Evolutionary conservation across 2,113 vertebrate species (phyloP).

Genomic region (Rhinogobius similis): DNA sequence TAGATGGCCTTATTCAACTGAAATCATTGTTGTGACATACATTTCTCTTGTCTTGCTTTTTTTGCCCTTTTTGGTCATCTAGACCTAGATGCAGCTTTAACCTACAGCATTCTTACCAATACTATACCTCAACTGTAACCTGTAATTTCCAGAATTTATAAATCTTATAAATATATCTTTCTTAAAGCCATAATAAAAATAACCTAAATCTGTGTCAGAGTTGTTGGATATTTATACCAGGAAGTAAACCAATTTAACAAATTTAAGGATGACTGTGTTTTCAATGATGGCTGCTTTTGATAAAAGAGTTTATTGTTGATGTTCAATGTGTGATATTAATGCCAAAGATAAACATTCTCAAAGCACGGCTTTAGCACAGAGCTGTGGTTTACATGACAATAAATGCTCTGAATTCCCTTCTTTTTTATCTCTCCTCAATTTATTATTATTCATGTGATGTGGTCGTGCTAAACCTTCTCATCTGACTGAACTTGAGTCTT

Average conservation of each 20-base stretch:
- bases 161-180: not conserved
- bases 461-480: constrained; percentile 68
- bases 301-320: constrained; percentile 51
- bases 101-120: not conserved
- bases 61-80: not conserved
- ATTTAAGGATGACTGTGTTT: constrained; percentile 2
- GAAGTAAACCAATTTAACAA: not conserved
- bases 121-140: not conserved
- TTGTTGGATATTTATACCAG: no score
- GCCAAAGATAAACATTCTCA: constrained; percentile 65
- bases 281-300: constrained; percentile 35
- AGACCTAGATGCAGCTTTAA: not conserved
- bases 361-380: constrained; percentile 33
- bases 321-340: constrained; percentile 63
- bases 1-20: no score
- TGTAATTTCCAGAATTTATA: not conserved
- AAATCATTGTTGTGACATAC: no score
- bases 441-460: constrained; percentile 78
- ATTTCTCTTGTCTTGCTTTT: no score
- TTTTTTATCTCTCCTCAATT: constrained; percentile 63
- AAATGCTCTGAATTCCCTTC: constrained; percentile 41
- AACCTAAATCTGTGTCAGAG: no score
- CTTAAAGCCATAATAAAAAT: no score
- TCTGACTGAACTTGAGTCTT: constrained; percentile 62
- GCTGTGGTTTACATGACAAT: constrained; percentile 76